Percentiles rank a stretch among this genome's conserved stretches.
Evolutionary conservation across 2,113 vertebrate genomes (phyloP).

Genomic region (Heloderma charlesbogerti): DNA sequence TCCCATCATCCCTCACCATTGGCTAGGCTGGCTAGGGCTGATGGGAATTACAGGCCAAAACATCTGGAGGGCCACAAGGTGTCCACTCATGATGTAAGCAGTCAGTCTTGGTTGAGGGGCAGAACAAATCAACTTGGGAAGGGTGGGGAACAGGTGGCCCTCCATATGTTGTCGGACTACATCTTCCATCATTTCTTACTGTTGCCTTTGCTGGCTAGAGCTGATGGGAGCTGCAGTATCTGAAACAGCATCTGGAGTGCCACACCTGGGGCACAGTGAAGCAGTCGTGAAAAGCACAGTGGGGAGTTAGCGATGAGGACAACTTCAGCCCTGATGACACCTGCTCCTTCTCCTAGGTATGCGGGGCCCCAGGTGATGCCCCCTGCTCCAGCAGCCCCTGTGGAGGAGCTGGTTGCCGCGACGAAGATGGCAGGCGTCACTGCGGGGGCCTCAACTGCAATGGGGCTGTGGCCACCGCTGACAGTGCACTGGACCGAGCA

Average conservation of each 20-base stretch:
- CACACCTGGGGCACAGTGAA: too few relatives aligned
- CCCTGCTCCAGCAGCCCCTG: constrained; percentile 91
- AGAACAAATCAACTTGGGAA: not conserved
- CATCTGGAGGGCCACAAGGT: not conserved
- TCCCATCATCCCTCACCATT: too few relatives aligned
- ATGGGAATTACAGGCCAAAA: too few relatives aligned
- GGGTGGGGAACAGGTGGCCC: too few relatives aligned
- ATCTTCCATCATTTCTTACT: too few relatives aligned
- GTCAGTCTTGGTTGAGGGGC: not conserved
- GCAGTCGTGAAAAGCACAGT: not conserved
- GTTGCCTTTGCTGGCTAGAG: too few relatives aligned
- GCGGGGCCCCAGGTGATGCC: constrained; percentile 82
- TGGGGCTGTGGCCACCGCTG: constrained; percentile 85
- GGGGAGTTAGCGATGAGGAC: too few relatives aligned
- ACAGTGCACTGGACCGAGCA: constrained; percentile 87
- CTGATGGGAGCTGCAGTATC: too few relatives aligned
- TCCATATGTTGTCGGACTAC: too few relatives aligned
- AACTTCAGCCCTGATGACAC: not conserved
- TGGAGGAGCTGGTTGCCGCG: constrained; percentile 91
- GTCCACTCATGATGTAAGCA: too few relatives aligned
- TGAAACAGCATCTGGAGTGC: too few relatives aligned
- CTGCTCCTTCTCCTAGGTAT: constrained; percentile 81
- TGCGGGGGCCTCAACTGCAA: constrained; percentile 93
- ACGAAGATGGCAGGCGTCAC: constrained; percentile 88
- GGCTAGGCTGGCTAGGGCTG: too few relatives aligned